Base-by-base conservation (phyloP, 2,888 invertebrate genomes). In the Tyria jacobaeae region DNA sequence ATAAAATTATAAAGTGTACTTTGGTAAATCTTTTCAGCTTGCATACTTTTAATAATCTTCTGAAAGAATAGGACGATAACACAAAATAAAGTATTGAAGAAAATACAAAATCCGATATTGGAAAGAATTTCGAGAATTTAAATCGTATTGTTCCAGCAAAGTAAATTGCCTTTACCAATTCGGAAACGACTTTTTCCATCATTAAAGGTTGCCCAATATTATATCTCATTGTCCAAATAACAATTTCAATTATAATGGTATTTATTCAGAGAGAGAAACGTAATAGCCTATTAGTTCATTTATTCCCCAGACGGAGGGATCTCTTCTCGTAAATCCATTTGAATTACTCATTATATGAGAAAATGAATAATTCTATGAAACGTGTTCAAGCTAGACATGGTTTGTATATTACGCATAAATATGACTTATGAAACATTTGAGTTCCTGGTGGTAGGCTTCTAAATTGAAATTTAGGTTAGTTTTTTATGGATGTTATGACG, bases 161-260 rank as follows among this genome's bases (percentile, higher is more conserved):
- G 65, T 61, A 75, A 73, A 73, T 75, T 72, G 68, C 57, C 70
- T 65, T 61, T 54, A 54, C 54, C 34, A 57, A 60, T 52, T 66
- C 56, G 63, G 59, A 57, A 66, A 64, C 59, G 57, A 75, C 55
- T 66, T 73, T 69, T 73, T 75, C 63, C 63, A 63, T 65, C 70
- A 73, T 73, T 75, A 66, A 72, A 66, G 56, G 56, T 65, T 60
- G 54, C n/a, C 48, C 55, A 27, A 68, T 65, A 72, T 75, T 63
- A 66, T 64, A 64, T 63, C 62, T 70, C 66, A 62, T 63, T 66
- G 64, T 70, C 41, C 64, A 66, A 73, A 76, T 70, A 73, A 74
- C 73, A 73, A 66, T 70, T 77, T 68, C 73, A 68, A 77, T 76
- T 76, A 72, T 64, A 65, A 72, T 60, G 63, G 60, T 67, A 64